phyloP scores from a whole-genome alignment of 35 echinoderm and acorn worm genomes.

The Nesometra sesokonis region DNA sequence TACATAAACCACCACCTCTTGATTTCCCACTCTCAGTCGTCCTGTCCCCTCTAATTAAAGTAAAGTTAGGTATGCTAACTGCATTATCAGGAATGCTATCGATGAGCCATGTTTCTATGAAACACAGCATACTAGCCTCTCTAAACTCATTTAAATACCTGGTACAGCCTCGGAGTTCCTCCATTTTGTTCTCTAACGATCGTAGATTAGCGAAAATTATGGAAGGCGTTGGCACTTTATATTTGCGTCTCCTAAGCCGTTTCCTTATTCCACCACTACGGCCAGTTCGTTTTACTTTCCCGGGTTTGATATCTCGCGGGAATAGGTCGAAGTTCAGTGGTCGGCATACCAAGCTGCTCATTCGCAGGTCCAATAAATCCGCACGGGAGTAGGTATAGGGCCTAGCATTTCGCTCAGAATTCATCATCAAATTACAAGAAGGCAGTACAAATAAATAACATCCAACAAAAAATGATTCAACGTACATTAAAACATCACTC shows the following conservation, averaged over 20 bases:
- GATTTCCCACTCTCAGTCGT: conserved; percentile 5
- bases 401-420: not conserved
- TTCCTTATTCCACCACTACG: conserved; percentile 12
- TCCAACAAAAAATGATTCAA: too few relatives aligned
- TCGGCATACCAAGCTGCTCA: not conserved
- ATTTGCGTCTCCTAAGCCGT: not conserved
- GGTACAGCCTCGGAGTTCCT: not conserved
- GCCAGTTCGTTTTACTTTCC: not conserved
- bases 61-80: conserved; percentile 13
- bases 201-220: conserved; percentile 2
- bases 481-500: too few relatives aligned
- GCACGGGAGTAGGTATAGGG: not conserved
- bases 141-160: not conserved
- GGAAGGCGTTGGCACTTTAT: not conserved
- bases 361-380: not conserved
- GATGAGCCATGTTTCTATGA: conserved; percentile 29
- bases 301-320: not conserved
- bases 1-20: conserved; percentile 3
- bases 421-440: too few relatives aligned
- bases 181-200: not conserved
- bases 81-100: conserved; percentile 5
- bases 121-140: conserved; percentile 8
- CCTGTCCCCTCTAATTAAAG: conserved; percentile 7
- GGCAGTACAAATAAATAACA: too few relatives aligned
- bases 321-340: not conserved